Base-by-base conservation (phyloP, 2,797 vertebrate species). In the Brotula barbata region DNA sequence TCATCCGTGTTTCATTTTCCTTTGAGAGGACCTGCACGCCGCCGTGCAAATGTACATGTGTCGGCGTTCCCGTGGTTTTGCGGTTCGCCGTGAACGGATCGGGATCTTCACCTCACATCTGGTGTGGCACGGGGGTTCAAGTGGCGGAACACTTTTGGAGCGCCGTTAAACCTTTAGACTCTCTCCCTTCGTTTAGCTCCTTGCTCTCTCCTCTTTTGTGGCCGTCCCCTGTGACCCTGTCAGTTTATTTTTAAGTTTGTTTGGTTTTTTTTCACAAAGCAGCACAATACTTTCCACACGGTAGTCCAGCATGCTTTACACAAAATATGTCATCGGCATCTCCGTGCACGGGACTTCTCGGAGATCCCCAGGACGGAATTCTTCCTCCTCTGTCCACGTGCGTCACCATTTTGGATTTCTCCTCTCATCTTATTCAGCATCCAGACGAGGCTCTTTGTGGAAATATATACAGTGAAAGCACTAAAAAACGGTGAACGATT, bases 1-100 rank as follows among this genome's bases (percentile, higher is more conserved):
- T 91, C 81, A 82, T 78, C 63, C 78, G 84, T 81, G 83, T 86
- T 88, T 86, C 60, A 77, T 87, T 88, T 88, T 85, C 81, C 79
- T 89, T 78, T 86, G 87, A 88, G 84, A 80, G 75, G 78, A 86
- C 73, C 75, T 88, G 77, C 77, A 64, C 43, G 60, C 64, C 63
- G 63, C 58, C 77, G 76, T 71, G 58, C 68, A 64, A 57, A 70
- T 73, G 59, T 77, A 69, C 71, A 64, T 58, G 52, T 80, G 76
- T 81, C 52, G 49, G 57, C 64, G 63, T 77, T 42, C 58, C 53
- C 54, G 58, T 61, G 16, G 21, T 70, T 68, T 51, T 51, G 23
- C 73, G 71, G 49, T 59, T 71, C 73, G 51, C 45, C 71, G 72
- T 80, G 61, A 43, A 11, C 77, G 61, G 61, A 71, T 72, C 71